phyloP scores from a whole-genome alignment of 2,113 vertebrate genomes.

The Rana temporaria region DNA sequence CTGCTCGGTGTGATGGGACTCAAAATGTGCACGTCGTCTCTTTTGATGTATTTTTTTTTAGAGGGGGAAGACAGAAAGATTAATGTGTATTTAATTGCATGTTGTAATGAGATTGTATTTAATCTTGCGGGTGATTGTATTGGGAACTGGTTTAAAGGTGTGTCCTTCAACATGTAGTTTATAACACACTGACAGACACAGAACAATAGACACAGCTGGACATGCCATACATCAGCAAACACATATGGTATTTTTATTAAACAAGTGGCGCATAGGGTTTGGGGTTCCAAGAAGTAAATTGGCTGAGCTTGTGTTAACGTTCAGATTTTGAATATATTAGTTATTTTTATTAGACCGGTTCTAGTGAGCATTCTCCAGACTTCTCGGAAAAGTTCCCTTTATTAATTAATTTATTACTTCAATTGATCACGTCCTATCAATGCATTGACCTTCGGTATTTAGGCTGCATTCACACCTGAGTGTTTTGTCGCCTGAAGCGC shows the following conservation, averaged over 20 bases:
- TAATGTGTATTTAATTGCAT: background rate
- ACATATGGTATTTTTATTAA: background rate
- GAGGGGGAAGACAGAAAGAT: background rate
- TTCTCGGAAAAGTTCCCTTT: too few relatives aligned
- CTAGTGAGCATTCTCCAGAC: too few relatives aligned
- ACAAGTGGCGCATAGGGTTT: background rate
- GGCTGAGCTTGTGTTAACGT: too few relatives aligned
- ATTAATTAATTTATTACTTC: too few relatives aligned
- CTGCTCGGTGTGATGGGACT: background rate
- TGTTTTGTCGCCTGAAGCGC: too few relatives aligned
- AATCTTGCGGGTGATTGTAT: background rate
- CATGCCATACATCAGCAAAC: background rate
- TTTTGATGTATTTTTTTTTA: background rate
- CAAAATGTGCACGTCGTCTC: background rate
- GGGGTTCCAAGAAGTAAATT: too few relatives aligned
- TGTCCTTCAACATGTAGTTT: constrained; percentile 21
- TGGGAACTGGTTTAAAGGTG: background rate
- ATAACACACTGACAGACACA: constrained; percentile 11
- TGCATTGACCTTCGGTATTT: too few relatives aligned
- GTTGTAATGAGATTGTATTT: constrained; percentile 1
- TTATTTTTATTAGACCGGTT: too few relatives aligned
- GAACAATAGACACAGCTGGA: constrained; percentile 29
- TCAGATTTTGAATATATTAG: too few relatives aligned
- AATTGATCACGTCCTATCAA: too few relatives aligned
- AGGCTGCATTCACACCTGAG: too few relatives aligned